Percentiles rank a stretch among this genome's conserved stretches.
These are phyloP conservation scores for Syncerus caffer DNA, from an alignment of 2,797 vertebrate species.

Conservation along the genomic window DNA sequence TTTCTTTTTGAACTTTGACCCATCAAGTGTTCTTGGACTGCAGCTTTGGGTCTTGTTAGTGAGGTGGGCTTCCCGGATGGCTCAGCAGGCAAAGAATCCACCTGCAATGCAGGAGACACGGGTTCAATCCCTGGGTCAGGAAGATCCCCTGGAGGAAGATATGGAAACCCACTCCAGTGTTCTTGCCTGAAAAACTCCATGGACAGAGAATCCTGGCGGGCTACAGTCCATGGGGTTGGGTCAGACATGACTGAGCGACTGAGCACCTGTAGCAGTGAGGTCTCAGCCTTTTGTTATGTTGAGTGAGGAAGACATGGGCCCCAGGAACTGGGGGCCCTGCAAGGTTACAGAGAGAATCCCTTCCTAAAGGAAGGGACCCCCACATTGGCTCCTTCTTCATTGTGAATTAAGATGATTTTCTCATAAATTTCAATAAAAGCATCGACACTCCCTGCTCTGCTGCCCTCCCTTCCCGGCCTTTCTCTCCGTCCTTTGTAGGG, in stretches of 20 bases:
- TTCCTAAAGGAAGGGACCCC: not conserved
- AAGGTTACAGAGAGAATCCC: too few relatives aligned
- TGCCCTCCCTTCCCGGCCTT: not conserved
- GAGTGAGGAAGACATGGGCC: not conserved
- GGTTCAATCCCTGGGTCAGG: not conserved
- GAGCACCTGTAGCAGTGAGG: not conserved
- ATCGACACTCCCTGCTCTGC: not conserved
- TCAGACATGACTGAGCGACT: not conserved
- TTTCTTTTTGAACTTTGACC: not conserved
- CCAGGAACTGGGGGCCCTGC: not conserved
- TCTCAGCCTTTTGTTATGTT: not conserved
- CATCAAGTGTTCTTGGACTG: not conserved
- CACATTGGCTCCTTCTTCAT: accelerated
- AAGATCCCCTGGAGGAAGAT: not conserved
- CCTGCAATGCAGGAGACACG: not conserved
- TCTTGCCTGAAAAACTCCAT: not conserved
- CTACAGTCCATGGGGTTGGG: not conserved
- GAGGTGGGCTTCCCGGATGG: not conserved
- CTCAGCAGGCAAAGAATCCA: not conserved
- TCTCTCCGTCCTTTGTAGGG: not conserved
- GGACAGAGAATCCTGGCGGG: not conserved
- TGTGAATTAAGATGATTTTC: not conserved
- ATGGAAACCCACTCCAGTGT: not conserved
- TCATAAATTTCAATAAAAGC: not conserved
- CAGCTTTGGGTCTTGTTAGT: not conserved